phyloP scores from a whole-genome alignment of 2,113 vertebrate genomes.

The Corythaeola cristata region DNA sequence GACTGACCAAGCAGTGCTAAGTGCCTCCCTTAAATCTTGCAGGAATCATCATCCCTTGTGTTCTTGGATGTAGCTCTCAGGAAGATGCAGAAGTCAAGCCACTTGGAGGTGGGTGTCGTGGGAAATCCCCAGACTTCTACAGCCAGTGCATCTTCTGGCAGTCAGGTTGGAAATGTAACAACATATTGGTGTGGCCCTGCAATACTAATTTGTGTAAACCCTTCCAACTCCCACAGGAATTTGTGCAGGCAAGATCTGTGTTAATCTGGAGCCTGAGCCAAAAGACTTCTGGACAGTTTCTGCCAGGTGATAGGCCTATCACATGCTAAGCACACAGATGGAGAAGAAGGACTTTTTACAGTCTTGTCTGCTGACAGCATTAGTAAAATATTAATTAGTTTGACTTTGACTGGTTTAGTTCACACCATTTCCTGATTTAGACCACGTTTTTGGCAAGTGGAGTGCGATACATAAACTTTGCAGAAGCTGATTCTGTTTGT shows the following conservation, averaged over 20 bases:
- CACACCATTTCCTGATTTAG: not conserved
- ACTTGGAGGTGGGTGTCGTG: fast-evolving
- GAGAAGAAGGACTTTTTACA: not conserved
- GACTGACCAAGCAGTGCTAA: not conserved
- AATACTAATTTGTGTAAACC: not conserved
- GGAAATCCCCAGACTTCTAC: not conserved
- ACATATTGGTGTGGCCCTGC: not conserved
- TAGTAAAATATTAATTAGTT: not conserved
- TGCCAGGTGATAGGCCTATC: not conserved
- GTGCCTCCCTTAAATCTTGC: not conserved
- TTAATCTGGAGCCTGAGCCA: not conserved
- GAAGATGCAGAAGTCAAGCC: not conserved
- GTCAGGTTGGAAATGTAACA: not conserved
- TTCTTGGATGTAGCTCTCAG: not conserved
- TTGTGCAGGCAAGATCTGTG: not conserved
- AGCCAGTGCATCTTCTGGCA: not conserved
- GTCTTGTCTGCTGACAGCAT: not conserved
- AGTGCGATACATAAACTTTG: not conserved
- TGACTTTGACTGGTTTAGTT: not conserved
- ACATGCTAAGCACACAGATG: not conserved
- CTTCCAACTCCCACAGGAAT: not conserved
- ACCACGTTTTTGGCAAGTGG: not conserved
- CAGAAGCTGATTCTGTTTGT: not conserved
- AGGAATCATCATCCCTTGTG: not conserved
- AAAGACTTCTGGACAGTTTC: not conserved